Evolutionary conservation across 2,113 vertebrate species (phyloP).

Genomic region (Pitta sordida): DNA sequence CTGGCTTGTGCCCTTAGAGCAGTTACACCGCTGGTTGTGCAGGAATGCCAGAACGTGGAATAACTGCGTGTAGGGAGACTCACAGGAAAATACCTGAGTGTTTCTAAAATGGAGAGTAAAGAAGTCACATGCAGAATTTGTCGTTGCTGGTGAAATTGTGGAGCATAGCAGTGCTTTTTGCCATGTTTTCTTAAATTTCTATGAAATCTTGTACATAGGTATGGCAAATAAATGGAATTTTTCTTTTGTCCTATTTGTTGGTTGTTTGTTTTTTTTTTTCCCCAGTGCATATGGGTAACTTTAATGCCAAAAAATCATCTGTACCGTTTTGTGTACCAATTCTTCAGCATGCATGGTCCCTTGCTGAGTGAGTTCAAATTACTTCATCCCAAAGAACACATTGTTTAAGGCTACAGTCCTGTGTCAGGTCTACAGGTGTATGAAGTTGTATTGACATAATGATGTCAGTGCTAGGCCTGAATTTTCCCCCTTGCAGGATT

Average conservation of each 20-base stretch:
- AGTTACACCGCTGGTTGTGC: neutral
- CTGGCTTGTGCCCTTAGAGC: slow-evolving; percentile 9
- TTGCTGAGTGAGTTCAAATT: neutral
- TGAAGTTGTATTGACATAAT: neutral
- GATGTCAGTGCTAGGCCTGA: neutral
- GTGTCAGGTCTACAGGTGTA: neutral
- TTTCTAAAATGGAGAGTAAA: neutral
- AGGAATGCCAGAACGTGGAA: neutral
- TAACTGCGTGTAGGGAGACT: neutral
- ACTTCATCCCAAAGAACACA: neutral
- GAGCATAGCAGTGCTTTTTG: neutral
- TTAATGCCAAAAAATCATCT: neutral
- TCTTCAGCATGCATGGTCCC: neutral
- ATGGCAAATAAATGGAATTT: neutral
- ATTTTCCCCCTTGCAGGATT: neutral
- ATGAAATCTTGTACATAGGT: neutral
- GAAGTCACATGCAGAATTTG: neutral
- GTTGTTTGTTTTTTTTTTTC: neutral
- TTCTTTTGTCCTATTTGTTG: neutral
- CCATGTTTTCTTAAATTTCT: neutral
- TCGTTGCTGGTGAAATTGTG: neutral
- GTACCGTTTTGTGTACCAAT: neutral
- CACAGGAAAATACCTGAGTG: neutral
- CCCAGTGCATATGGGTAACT: neutral
- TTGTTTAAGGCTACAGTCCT: neutral